A percentile compares a stretch with the other conserved stretches of the same genome.
These are phyloP conservation scores for Hafferia zeledoni DNA, from an alignment of 2,797 vertebrate genomes.

Conservation along the genomic window DNA sequence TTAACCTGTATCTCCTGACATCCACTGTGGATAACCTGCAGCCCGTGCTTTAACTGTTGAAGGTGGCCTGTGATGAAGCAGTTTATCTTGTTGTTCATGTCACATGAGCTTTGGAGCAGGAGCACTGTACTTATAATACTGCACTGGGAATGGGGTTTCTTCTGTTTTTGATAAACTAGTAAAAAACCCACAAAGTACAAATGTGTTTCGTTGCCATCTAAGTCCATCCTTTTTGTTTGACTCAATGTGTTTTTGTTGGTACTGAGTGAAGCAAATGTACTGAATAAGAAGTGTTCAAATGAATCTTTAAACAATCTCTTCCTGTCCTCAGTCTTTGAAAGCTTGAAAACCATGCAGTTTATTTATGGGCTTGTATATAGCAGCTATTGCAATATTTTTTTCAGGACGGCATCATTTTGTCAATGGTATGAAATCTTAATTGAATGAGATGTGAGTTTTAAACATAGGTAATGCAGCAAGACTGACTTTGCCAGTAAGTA, in stretches of 20 bases:
- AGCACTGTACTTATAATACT: background rate
- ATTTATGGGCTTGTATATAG: conserved; percentile 64
- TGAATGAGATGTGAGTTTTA: conserved; percentile 50
- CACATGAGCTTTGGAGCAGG: background rate
- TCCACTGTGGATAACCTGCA: background rate
- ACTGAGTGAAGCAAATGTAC: background rate
- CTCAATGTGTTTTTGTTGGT: conserved; percentile 5
- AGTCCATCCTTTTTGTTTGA: background rate
- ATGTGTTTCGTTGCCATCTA: background rate
- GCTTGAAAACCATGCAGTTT: conserved; percentile 29
- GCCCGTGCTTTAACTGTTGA: background rate
- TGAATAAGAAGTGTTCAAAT: conserved; percentile 7
- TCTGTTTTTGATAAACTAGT: background rate
- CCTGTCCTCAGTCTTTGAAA: conserved; percentile 2
- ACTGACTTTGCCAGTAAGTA: conserved; percentile 22
- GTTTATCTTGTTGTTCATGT: background rate
- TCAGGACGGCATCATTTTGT: conserved; percentile 20
- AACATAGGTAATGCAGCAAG: conserved; percentile 18
- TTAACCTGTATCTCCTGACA: background rate
- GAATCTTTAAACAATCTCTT: conserved; percentile 12
- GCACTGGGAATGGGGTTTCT: background rate
- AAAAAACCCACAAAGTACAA: background rate
- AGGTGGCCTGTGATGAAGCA: background rate
- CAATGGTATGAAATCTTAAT: conserved; percentile 57
- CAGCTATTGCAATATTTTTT: conserved; percentile 36